Conservation (phyloP, 1,140 invertebrate species). For the Drosophila ambigua region DNA sequence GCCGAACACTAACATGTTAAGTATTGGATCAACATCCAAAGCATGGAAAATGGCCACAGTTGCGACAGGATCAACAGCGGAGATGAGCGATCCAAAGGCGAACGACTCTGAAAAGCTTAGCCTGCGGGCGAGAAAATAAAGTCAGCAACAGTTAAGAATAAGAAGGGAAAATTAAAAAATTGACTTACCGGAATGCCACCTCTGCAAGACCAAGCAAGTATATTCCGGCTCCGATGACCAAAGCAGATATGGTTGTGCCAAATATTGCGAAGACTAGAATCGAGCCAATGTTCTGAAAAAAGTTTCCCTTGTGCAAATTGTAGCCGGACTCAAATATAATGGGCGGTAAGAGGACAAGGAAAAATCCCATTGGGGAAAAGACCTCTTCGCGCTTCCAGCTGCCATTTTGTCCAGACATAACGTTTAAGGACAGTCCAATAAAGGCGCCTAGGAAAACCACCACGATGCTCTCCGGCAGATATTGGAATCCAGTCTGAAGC, state of each 20-base stretch:
- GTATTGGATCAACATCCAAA: slow-evolving; percentile 95
- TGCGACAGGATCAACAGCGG: slow-evolving; percentile 99
- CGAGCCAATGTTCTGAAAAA: slow-evolving; percentile 98
- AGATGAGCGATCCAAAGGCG: slow-evolving; percentile 98
- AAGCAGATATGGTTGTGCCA: slow-evolving; percentile 97
- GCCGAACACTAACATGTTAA: slow-evolving; percentile 99
- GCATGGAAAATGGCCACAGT: slow-evolving; percentile 99
- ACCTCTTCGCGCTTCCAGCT: slow-evolving; percentile 98
- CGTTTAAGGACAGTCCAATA: slow-evolving; percentile 95
- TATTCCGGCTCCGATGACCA: slow-evolving; percentile 95
- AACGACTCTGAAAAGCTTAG: slow-evolving; percentile 96
- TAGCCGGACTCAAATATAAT: slow-evolving; percentile 99
- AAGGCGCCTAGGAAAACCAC: slow-evolving; percentile 97
- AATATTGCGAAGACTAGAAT: slow-evolving; percentile 98
- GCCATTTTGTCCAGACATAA: slow-evolving; percentile 95
- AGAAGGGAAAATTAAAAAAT: not conserved
- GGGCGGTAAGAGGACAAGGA: slow-evolving; percentile 97
- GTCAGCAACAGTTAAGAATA: not conserved
- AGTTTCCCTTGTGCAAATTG: slow-evolving; percentile 99
- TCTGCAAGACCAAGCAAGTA: slow-evolving; percentile 96
- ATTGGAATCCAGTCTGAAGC: slow-evolving; percentile 97
- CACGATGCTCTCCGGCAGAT: slow-evolving; percentile 98
- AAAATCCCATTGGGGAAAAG: slow-evolving; percentile 98
- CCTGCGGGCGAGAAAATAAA: slow-evolving; percentile 20
- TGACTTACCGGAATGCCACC: slow-evolving; percentile 90